Evolutionary conservation across 2,888 invertebrate species (phyloP), one percentile per base, ranked within the genome.

Genomic region (Gymnocheta viridis): DNA sequence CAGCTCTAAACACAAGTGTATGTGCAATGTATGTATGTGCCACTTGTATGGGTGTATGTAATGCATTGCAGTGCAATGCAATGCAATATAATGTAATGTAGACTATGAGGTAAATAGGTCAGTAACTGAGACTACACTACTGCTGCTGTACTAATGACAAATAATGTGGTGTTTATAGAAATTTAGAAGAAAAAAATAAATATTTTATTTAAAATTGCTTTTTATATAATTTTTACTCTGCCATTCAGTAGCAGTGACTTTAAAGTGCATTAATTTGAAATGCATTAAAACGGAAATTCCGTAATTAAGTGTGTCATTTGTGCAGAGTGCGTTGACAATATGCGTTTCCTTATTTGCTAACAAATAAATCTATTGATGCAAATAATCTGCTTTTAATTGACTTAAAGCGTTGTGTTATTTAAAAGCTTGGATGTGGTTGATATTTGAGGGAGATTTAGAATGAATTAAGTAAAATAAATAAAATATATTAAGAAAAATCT

Each of bases 91-190:
- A 27, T 69, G 60, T 64, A 64, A 82, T 82, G 72, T 82, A 73
- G 72, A 78, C 78, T 73, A 78, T 51, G 78, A 66, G 82, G 82
- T 82, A 82, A 78, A 82, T 82, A 62, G 82, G 82, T 77, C 82
- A 78, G 67, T 66, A 73, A 73, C 73, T 78, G 66, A 60, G 51
- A 82, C 82, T 22, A 44, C 35, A 66, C 22, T 35, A 6, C 7
- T 44, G 44, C 66, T 58, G 44, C 78, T 70, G 54, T 22, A 44
- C n/a, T 29, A 29, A 78, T 66, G 62, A 64, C 51, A 56, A 41
- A 1, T n/a, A 2, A 73, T 56, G 58, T 58, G 47, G 47, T 67
- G 32, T 77, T 77, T 56, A 27, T 67, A 58, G 44, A 77, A 38
- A 41, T 27, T 76, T 66, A 66, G 44, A 66, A 58, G 12, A n/a